Base-by-base conservation (phyloP, 2,113 vertebrate species). In the Halichoeres trimaculatus region DNA sequence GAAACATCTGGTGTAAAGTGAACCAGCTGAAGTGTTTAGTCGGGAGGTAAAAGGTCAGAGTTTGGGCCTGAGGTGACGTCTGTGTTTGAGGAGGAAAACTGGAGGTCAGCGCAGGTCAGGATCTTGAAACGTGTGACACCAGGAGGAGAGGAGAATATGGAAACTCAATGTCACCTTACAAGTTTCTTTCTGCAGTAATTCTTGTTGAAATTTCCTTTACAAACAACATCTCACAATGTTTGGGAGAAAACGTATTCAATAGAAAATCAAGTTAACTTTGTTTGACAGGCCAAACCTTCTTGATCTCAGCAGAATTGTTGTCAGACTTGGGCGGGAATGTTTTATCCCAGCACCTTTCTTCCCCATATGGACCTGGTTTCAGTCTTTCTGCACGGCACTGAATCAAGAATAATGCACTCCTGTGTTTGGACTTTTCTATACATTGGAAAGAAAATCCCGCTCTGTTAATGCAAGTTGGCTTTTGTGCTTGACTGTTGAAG, bases 1-100 rank as follows among this genome's bases (percentile, higher is more conserved):
- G 53, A 59, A 82, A 74, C 85, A 85, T 91, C 79, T 86, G 88
- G 82, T 70, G 40, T 84, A 80, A 82, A 89, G 68, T 57, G 60
- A 87, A 73, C 67, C 81, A 83, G 54, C 67, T 84, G 58, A 76
- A 75, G 41, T 34, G 50, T 74, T 84, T 82, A 78, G 36, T 53
- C 64, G 64, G 73, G 81, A 80, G 86, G 56, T 62, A 52, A 71
- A 63, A 88, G 88, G 88, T 86, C 86, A 81, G 36, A 86, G 89
- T 76, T 81, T 35, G 35, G 75, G 16, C 59, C 41, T 12, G 7
- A 63, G 85, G 78, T 88, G 81, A 80, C 23, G 23, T 81, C 80
- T 89, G 72, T 62, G 83, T 86, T 60, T 86, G 70, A 60, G 56
- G 62, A 77, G 73, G 50, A 76, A 67, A 77, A 71, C 48, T 50